These are phyloP conservation scores for Orchesellides sinensis DNA, from an alignment of 2,888 invertebrate species.

Conservation along the genomic window DNA sequence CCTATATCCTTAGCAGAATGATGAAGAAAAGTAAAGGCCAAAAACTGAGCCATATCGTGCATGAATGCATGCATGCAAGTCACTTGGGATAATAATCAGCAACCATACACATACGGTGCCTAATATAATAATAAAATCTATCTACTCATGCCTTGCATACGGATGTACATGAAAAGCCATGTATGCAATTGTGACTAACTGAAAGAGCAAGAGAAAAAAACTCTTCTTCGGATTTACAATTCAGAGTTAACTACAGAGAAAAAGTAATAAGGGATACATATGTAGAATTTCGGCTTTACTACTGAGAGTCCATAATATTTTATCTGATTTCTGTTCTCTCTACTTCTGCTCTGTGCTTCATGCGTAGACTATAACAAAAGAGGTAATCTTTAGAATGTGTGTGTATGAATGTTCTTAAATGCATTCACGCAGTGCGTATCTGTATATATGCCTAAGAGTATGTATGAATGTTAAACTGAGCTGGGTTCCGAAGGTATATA, in stretches of 20 bases:
- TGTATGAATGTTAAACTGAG: conserved; percentile 12
- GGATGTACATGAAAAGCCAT: no score
- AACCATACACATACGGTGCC: not conserved
- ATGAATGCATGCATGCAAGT: conserved; percentile 60
- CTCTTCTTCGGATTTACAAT: not conserved
- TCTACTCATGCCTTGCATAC: not conserved
- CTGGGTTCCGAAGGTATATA: not conserved
- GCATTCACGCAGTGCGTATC: conserved; percentile 31
- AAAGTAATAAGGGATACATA: not conserved
- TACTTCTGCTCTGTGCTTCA: not conserved
- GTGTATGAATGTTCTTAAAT: not conserved
- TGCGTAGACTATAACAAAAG: conserved; percentile 33
- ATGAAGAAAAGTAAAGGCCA: conserved; percentile 13
- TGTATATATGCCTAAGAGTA: not conserved
- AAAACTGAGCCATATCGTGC: conserved; percentile 49
- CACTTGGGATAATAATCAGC: conserved; percentile 53
- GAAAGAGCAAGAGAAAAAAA: conserved; percentile 1
- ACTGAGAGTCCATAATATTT: conserved; percentile 2
- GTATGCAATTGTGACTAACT: conserved; percentile 8
- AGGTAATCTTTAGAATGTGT: not conserved
- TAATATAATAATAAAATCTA: not conserved
- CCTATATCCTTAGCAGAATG: not conserved
- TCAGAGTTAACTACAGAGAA: not conserved
- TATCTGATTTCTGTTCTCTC: conserved; percentile 23
- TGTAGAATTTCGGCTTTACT: conserved; percentile 3